Conservation (phyloP, 2,888 invertebrate genomes). For the Ceratothoa steindachneri region DNA sequence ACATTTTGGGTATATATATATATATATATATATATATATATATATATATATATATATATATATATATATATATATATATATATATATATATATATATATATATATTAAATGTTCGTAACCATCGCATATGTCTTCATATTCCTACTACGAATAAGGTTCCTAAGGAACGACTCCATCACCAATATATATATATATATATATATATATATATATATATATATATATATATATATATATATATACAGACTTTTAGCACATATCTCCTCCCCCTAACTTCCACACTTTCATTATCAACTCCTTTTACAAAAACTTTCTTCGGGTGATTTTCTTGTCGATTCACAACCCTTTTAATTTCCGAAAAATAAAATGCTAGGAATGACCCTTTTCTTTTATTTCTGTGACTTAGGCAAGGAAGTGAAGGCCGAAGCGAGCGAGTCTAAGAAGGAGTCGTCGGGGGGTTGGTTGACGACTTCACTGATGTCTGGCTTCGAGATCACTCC, state of each 20-base stretch:
- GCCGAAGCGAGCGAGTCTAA: not conserved
- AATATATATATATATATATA: not conserved
- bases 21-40: not conserved
- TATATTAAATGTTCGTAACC: not conserved
- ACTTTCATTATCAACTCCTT: not conserved
- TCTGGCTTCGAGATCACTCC: conserved; percentile 67
- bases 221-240: conserved; percentile 5
- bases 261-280: not conserved
- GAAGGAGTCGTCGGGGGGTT: conserved; percentile 63
- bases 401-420: not conserved
- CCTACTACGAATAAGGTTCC: too few relatives aligned
- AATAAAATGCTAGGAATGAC: too few relatives aligned
- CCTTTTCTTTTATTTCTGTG: too few relatives aligned
- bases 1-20: not conserved
- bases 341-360: not conserved
- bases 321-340: not conserved
- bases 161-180: too few relatives aligned
- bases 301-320: not conserved
- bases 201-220: conserved; percentile 2
- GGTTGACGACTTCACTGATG: conserved; percentile 83
- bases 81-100: conserved; percentile 2
- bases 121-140: too few relatives aligned
- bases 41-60: not conserved
- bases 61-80: not conserved
- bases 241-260: not conserved